phyloP scores from a whole-genome alignment of 2,113 vertebrate species.

The Parus major region DNA sequence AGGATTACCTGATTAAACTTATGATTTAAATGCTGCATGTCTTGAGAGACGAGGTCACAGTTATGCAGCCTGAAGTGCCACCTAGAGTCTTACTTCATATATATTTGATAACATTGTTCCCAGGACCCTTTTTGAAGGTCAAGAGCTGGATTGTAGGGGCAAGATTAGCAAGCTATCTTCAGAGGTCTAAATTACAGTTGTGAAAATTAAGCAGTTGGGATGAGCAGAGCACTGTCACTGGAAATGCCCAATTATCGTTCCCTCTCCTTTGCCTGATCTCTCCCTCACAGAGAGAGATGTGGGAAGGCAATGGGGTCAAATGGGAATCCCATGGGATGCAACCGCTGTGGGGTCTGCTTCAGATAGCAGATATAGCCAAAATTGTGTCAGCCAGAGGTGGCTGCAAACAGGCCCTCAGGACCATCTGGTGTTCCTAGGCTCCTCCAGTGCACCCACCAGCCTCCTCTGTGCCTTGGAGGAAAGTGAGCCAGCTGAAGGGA shows the following conservation, averaged over 20 bases:
- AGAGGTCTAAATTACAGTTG: not conserved
- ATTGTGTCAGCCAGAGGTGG: not conserved
- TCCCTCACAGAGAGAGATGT: not conserved
- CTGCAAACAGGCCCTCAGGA: not conserved
- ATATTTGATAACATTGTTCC: not conserved
- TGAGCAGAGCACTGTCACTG: not conserved
- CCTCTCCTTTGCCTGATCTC: not conserved
- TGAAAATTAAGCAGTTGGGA: not conserved
- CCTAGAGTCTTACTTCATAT: slow-evolving; percentile 50
- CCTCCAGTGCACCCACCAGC: not conserved
- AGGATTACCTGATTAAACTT: slow-evolving; percentile 27
- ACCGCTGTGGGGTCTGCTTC: fast-evolving
- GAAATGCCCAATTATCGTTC: not conserved
- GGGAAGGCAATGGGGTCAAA: not conserved
- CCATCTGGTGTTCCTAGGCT: not conserved
- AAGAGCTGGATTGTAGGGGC: not conserved
- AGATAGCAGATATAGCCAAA: fast-evolving
- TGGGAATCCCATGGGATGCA: not conserved
- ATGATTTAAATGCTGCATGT: not conserved
- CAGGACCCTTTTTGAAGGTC: not conserved
- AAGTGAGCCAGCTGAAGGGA: not conserved
- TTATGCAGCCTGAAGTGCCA: slow-evolving; percentile 63
- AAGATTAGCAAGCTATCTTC: not conserved
- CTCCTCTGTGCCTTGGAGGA: not conserved
- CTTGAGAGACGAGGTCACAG: slow-evolving; percentile 37